Base-by-base conservation (phyloP, 2,113 vertebrate genomes). In the Mionectes macconnelli region DNA sequence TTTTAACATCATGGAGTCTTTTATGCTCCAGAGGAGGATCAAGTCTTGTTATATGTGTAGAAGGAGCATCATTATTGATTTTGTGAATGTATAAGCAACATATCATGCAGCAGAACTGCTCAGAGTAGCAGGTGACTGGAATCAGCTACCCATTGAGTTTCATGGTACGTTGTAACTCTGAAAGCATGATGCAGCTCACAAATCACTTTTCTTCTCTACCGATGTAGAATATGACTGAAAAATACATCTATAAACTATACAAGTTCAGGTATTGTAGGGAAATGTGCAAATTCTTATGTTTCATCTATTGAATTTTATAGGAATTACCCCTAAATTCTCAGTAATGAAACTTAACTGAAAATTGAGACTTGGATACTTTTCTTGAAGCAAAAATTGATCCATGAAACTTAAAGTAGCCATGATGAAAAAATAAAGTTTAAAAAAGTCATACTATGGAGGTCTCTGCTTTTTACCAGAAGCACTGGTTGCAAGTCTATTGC, bases 361-460 rank as follows among this genome's bases (percentile, higher is more conserved):
- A 66, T 24, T 20, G 35, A 39, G 30, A 35, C 73, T 56, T n/a
- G n/a, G n/a, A n/a, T n/a, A n/a, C n/a, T n/a, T n/a, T n/a, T n/a
- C n/a, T n/a, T n/a, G 56, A 44, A 56, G 8, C 6, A 67, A 84
- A 91, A 89, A 27, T 19, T 63, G 55, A 63, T 67, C 25, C 5
- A 21, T 49, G 30, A 47, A 77, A 40, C 1, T 40, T 57, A 37
- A 57, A 59, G 53, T 17, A 75, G 6, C 5, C 25, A 31, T 11
- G 19, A n/a, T 56, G 11, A 7, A 67, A 70, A 67, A 35, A 42
- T 12, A 20, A 69, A 63, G 73, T 13, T 7, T 12, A 18, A 76
- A 44, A 55, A 33, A 19, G 1, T 13, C 12, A 14, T 8, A 7
- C 3, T 60, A 25, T 0, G 0, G 42, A 78, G 4, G 4, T 31